A percentile compares a stretch with the other conserved stretches of the same genome.
phyloP scores from a whole-genome alignment of 2,113 vertebrate genomes.

The Peromyscus leucopus region DNA sequence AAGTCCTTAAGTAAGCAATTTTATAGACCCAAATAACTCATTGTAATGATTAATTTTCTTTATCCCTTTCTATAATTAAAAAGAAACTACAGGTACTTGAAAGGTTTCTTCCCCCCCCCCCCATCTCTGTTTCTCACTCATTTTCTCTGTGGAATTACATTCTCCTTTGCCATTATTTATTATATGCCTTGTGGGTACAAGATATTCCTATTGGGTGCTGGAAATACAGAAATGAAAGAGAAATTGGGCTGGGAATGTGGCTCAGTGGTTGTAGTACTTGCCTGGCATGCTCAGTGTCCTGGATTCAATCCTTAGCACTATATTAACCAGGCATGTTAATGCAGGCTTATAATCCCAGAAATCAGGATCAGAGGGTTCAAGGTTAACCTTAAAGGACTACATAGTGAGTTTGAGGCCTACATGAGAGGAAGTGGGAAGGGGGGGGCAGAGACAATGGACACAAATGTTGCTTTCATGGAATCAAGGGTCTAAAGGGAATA shows the following conservation, averaged over 20 bases:
- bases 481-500: not conserved
- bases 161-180: not conserved
- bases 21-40: not conserved
- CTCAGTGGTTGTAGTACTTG: not conserved
- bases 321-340: not conserved
- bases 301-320: not conserved
- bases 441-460: not conserved
- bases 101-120: not conserved
- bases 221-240: conserved; percentile 9
- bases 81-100: not conserved
- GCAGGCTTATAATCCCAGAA: not conserved
- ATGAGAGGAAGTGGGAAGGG: not conserved
- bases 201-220: not conserved
- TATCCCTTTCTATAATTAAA: not conserved
- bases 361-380: not conserved
- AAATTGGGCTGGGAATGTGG: not conserved
- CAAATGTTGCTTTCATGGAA: not conserved
- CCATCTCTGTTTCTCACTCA: not conserved
- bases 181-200: not conserved
- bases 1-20: conserved; percentile 44
- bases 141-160: not conserved
- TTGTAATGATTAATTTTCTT: conserved; percentile 25
- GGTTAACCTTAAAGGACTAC: not conserved
- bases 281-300: no score
- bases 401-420: not conserved